These are phyloP conservation scores for Rhimphoctona megacephalus DNA, from an alignment of 2,888 invertebrate species.

Conservation along the genomic window DNA sequence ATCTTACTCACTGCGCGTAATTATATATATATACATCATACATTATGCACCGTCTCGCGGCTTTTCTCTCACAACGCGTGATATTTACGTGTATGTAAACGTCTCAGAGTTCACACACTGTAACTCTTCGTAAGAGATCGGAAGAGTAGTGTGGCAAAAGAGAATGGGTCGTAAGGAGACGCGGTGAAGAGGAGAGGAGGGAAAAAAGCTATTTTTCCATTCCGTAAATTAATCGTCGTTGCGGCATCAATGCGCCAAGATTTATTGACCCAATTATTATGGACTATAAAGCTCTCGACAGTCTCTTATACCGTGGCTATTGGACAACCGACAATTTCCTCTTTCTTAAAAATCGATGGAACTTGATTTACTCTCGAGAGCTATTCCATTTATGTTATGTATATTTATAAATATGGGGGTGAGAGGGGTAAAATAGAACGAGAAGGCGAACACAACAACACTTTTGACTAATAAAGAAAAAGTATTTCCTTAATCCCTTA, in stretches of 20 bases:
- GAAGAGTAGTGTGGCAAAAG: background rate
- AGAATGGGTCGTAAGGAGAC: background rate
- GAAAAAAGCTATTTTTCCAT: slow-evolving; percentile 43
- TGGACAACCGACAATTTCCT: slow-evolving; percentile 61
- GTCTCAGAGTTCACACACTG: slow-evolving; percentile 29
- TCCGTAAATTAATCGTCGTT: slow-evolving; percentile 56
- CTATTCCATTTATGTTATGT: slow-evolving; percentile 1
- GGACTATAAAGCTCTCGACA: slow-evolving; percentile 56
- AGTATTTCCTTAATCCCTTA: too few species aligned
- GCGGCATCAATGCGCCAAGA: slow-evolving; percentile 53
- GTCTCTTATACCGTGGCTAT: slow-evolving; percentile 8
- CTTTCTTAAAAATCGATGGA: slow-evolving; percentile 49
- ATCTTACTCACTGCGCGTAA: slow-evolving; percentile 68
- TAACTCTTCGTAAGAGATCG: slow-evolving; percentile 17
- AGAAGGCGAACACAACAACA: background rate
- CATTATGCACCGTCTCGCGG: slow-evolving; percentile 19
- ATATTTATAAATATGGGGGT: background rate
- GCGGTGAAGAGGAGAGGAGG: background rate
- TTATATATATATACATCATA: slow-evolving; percentile 26
- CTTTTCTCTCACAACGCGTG: slow-evolving; percentile 17
- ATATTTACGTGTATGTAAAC: slow-evolving; percentile 58
- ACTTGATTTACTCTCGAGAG: slow-evolving; percentile 30
- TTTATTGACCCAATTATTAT: slow-evolving; percentile 67
- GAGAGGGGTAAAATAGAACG: background rate
- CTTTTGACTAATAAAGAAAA: background rate